These are phyloP conservation scores for Acipenser ruthenus DNA, from an alignment of 2,797 vertebrate species.

Conservation along the genomic window DNA sequence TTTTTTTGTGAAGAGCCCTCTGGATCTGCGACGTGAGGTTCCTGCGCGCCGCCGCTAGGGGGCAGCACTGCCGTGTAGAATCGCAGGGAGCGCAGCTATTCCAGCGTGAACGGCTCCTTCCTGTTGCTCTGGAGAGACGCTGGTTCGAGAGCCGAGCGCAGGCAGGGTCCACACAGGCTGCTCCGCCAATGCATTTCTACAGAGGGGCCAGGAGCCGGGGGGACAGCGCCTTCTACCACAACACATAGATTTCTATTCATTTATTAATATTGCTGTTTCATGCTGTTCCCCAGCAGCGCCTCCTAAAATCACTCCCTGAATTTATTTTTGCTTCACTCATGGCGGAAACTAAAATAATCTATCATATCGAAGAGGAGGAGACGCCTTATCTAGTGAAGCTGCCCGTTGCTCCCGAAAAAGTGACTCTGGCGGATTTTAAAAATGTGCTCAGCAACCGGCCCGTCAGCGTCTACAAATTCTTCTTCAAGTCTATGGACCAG, in stretches of 20 bases:
- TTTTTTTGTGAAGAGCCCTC: no score
- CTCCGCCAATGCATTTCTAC: no score
- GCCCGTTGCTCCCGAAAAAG: slow-evolving; percentile 84
- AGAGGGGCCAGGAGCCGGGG: no score
- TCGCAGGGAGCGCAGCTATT: slow-evolving; percentile 39
- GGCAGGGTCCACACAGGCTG: no score
- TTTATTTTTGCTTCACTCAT: slow-evolving; percentile 50
- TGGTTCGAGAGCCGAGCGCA: slow-evolving; percentile 34
- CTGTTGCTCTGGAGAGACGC: slow-evolving; percentile 65
- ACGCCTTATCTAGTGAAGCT: slow-evolving; percentile 95
- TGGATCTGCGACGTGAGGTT: no score
- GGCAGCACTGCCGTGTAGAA: slow-evolving; percentile 47
- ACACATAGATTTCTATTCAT: slow-evolving; percentile 28
- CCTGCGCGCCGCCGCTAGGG: slow-evolving; percentile 46
- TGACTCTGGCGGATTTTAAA: slow-evolving; percentile 95
- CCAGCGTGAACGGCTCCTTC: slow-evolving; percentile 69
- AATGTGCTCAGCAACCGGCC: slow-evolving; percentile 94
- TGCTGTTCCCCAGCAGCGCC: slow-evolving; percentile 50
- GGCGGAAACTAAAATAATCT: slow-evolving; percentile 98
- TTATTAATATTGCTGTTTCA: slow-evolving; percentile 37
- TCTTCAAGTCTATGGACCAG: slow-evolving; percentile 99
- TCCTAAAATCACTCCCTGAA: slow-evolving; percentile 46
- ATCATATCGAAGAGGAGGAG: slow-evolving; percentile 97
- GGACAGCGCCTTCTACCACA: neutral
- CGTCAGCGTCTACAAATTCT: slow-evolving; percentile 93